Base-by-base conservation (phyloP, 2,797 vertebrate species). In the Coluber constrictor region DNA sequence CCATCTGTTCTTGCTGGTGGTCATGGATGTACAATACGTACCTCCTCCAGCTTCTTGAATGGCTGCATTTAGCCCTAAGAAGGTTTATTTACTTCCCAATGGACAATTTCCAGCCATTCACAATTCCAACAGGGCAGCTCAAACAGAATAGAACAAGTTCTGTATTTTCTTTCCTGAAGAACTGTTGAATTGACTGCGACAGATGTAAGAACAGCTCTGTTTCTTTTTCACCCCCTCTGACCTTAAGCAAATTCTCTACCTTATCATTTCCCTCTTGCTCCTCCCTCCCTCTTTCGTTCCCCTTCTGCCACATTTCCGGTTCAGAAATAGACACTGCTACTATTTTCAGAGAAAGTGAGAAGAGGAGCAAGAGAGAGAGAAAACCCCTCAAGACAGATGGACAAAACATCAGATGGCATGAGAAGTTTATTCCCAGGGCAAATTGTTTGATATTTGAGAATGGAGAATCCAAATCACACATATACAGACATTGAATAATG, bases 341-440 rank as follows among this genome's bases (percentile, higher is more conserved):
- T 97, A 97, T 96, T 97, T 95, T 93, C 92, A 91, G 92, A 91
- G 93, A 95, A 95, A 96, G 96, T 93, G 94, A 95, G 95, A 92
- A 87, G 87, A 94, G 92, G 96, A 92, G 93, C 94, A 90, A 54
- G 93, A 89, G 27, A 60, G 13, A 61, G 88, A 88, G 56, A 88
- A 37, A 88, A 37, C 7, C n/a, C 56, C 18, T 56, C 25, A 83
- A 25, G 70, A 91, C 6, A 54, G 59, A 88, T 57, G 91, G 86
- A 51, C 25, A 61, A 83, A 63, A 88, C 57, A 27, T 83, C 32
- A 7, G 12, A 66, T 47, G 66, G 66, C 57, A 91, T 90, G 51
- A 91, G 47, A n/a, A 63, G 57, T 37, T 57, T 89, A 86, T 90
- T 61, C 57, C 47, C 90, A 57, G 51, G 51, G 25, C 51, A 55